Evolutionary conservation across 2,797 vertebrate genomes (phyloP).

Genomic region (Thaleichthys pacificus): DNA sequence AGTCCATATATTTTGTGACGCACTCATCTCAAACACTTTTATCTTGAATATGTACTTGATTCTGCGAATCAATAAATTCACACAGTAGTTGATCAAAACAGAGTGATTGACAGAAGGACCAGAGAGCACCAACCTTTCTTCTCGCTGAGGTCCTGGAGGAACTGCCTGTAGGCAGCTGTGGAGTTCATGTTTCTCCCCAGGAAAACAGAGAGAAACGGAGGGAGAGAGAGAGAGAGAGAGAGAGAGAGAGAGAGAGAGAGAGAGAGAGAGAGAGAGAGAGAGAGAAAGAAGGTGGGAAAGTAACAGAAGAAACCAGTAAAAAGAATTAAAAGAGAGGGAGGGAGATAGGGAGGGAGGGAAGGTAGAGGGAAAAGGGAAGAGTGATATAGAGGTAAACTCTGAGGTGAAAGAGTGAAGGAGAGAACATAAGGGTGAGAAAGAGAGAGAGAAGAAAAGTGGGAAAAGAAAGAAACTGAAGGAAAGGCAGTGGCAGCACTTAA

Average conservation of each 20-base stretch:
- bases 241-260: background rate
- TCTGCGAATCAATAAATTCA: too few relatives aligned
- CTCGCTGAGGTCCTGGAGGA: constrained; percentile 75
- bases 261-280: background rate
- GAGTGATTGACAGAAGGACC: background rate
- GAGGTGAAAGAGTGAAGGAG: constrained; percentile 4
- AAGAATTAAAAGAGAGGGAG: background rate
- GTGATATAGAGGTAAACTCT: background rate
- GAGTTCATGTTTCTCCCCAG: constrained; percentile 67
- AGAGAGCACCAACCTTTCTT: constrained; percentile 75
- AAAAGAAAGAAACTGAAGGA: constrained; percentile 8
- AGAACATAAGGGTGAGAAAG: background rate
- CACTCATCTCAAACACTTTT: too few relatives aligned
- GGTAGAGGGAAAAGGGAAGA: background rate
- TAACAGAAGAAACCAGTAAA: background rate
- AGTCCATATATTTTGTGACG: too few relatives aligned
- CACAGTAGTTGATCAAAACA: too few relatives aligned
- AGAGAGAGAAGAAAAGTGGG: constrained; percentile 15
- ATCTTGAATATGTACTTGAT: too few relatives aligned
- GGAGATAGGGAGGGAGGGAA: constrained; percentile 5
- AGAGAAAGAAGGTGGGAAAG: too few relatives aligned
- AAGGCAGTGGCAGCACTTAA: constrained; percentile 30
- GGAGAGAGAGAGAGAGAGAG: background rate
- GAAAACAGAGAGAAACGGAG: constrained; percentile 5
- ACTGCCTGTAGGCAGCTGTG: constrained; percentile 72